Base-by-base conservation (phyloP, 2,797 vertebrate species). In the Phalanger gymnotis region DNA sequence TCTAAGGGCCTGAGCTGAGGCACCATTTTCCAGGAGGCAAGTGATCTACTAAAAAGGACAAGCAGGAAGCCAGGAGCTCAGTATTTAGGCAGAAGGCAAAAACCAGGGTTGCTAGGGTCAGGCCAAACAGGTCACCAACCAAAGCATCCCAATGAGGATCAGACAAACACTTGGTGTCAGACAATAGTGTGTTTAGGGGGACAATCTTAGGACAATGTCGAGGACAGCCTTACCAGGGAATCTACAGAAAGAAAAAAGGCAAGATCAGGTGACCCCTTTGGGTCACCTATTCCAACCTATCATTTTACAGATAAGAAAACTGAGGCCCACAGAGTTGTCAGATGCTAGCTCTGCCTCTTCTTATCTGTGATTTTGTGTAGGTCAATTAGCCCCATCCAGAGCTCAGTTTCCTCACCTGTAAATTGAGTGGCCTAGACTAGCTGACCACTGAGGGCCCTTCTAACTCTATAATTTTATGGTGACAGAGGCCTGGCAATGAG, bases 271-370 rank as follows among this genome's bases (percentile, higher is more conserved):
- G 25, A n/a, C n/a, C n/a, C n/a, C 7, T 25, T 81, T 11, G 40
- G 40, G 0, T 10, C 73, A 25, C 22, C 22, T 73, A 73, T n/a
- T n/a, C 14, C 66, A 73, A 73, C 66, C 66, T 25, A 51, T 51
- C 40, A 87, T 87, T 51, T 87, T 4, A 12, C 73, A 87, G 40
- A 11, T 87, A 51, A 47, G 40, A 87, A 87, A 87, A 87, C 25
- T 81, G 40, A 87, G 40, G 10, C 40, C 22, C 3, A 22, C 22
- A 27, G 40, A 47, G 40, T 51, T 51, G 25, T 94, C 96, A 96
- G 96, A 97, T 97, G 91, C 90, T 96, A 97, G 95, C 27, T 92
- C 96, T 97, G 96, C 61, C 91, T 97, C 96, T 56, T 81, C 40
- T 34, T 96, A 96, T 97, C 73, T 25, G 73, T 11, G 73, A 87